Evolutionary conservation across 2,113 vertebrate genomes (phyloP).

Genomic region (Pteronura brasiliensis): DNA sequence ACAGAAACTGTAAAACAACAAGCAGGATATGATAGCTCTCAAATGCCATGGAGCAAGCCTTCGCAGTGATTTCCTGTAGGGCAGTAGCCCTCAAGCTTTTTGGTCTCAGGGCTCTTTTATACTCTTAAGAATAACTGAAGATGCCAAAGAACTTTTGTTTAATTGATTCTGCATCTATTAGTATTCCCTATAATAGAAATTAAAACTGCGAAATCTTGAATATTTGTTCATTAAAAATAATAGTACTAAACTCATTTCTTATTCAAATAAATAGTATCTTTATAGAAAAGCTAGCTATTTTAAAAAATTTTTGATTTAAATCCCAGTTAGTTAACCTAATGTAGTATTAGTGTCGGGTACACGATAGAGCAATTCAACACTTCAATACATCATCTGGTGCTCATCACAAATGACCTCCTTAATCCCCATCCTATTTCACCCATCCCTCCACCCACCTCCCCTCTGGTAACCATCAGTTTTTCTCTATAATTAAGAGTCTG

Average conservation of each 20-base stretch:
- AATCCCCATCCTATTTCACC: neutral
- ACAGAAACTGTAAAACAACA: neutral
- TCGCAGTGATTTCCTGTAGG: neutral
- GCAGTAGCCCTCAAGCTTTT: neutral
- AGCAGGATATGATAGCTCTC: neutral
- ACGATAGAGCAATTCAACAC: neutral
- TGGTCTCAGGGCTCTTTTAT: neutral
- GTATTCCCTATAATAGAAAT: neutral
- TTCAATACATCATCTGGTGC: neutral
- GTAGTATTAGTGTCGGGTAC: neutral
- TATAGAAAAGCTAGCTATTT: neutral
- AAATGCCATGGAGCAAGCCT: neutral
- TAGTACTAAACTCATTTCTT: neutral
- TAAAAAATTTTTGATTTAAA: neutral
- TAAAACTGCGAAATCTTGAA: constrained; percentile 1
- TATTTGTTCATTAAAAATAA: neutral
- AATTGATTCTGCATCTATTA: neutral
- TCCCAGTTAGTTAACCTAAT: neutral
- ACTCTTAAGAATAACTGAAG: neutral
- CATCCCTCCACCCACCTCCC: neutral
- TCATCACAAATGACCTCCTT: neutral
- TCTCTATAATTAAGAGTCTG: neutral
- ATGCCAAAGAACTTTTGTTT: neutral
- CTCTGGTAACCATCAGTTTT: neutral
- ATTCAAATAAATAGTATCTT: neutral